Base-by-base conservation (phyloP, 1,140 invertebrate genomes). In the Papilio polyxenes region DNA sequence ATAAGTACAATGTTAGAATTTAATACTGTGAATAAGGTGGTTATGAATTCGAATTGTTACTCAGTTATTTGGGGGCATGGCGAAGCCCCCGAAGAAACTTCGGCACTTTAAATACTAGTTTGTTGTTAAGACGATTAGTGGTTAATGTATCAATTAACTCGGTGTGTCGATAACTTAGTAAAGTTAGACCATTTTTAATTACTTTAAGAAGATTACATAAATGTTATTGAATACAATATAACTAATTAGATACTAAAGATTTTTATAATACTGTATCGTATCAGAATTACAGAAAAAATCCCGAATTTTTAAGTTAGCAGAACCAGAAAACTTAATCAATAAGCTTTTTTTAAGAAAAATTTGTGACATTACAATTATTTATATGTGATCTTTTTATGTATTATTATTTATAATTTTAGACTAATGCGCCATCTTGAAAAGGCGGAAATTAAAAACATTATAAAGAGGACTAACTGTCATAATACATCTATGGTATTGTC, bases 401-500 rank as follows among this genome's bases (percentile, higher is more conserved):
- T 7, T 53, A 31, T 65, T 11, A n/a, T n/a, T n/a, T 59, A 59
- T n/a, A 59, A 53, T 10, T 53, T 10, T 53, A 53, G 10, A 53
- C 10, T 53, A 10, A 11, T n/a, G 56, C 62, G 62, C 62, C 62
- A 65, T 31, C 20, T 23, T 23, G 23, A 65, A 65, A 65, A 23
- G 62, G 62, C 62, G 62, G 56, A 17, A 59, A 59, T n/a, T 51
- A 51, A 1, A n/a, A 59, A 59, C 23, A 31, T 31, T 31, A 8
- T 59, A n/a, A 56, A 17, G 40, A 56, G 17, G n/a, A 69, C 10
- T 15, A 69, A 69, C 37, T 6, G n/a, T 11, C 65, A 37, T 69
- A 69, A 31, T 69, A 69, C 37, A 8, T 23, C 65, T 69, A 69
- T 69, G 65, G 65, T 72, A 72, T 72, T 72, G 65, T 72, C 65